Conservation (phyloP, 2,113 vertebrate genomes). For the Apteryx owenii region DNA sequence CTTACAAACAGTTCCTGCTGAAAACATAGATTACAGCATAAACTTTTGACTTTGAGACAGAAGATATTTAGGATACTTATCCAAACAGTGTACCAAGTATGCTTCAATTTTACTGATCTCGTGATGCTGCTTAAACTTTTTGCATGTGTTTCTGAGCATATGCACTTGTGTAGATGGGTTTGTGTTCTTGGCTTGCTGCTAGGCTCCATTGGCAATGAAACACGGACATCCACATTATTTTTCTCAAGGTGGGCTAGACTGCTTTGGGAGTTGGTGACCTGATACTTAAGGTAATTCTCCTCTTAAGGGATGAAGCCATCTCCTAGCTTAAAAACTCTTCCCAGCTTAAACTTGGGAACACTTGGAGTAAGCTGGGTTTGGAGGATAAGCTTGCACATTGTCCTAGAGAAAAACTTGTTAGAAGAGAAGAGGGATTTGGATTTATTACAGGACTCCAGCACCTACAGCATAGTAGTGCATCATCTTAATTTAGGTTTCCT, state of each 20-base stretch:
- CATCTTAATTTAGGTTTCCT: too few relatives aligned
- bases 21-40: too few relatives aligned
- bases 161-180: neutral
- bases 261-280: neutral
- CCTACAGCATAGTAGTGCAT: neutral
- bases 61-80: accelerated
- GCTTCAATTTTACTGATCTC: neutral
- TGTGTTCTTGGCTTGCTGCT: neutral
- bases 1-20: too few relatives aligned
- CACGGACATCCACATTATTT: accelerated
- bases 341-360: neutral
- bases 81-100: neutral
- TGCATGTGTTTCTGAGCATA: neutral
- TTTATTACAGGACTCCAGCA: neutral
- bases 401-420: neutral
- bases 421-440: too few relatives aligned
- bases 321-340: neutral
- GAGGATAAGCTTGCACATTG: neutral
- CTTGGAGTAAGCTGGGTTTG: neutral
- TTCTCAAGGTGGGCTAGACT: neutral
- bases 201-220: neutral
- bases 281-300: neutral
- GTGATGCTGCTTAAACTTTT: neutral
- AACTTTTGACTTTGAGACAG: neutral
- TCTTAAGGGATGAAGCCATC: neutral